A percentile compares a stretch with the other conserved stretches of the same genome.
Conservation (phyloP, 1,140 invertebrate genomes). For the Drosophila yakuba region DNA sequence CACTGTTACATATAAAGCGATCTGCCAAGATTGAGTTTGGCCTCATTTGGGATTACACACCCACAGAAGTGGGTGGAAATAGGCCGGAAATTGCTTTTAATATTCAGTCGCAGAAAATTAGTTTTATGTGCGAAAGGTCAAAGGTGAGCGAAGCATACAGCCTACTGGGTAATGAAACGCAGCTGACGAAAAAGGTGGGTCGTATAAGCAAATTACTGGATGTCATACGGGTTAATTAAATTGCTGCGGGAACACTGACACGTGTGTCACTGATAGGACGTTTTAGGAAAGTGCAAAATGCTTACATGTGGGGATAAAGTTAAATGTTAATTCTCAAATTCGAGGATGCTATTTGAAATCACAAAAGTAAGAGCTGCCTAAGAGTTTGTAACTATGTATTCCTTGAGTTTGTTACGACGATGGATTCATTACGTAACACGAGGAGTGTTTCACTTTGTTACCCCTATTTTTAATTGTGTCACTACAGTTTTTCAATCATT, state of each 20-base stretch:
- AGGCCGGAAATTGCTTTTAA: slow-evolving; percentile 52
- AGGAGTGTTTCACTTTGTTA: too few species aligned
- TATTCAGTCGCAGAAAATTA: slow-evolving; percentile 61
- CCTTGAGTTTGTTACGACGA: too few species aligned
- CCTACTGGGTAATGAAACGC: slow-evolving; percentile 2
- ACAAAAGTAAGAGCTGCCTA: background rate
- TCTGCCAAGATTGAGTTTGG: slow-evolving; percentile 51
- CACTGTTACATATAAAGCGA: slow-evolving; percentile 41
- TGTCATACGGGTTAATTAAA: slow-evolving; percentile 54
- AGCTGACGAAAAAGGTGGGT: slow-evolving; percentile 17
- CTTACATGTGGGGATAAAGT: slow-evolving; percentile 8
- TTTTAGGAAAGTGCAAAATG: slow-evolving; percentile 21
- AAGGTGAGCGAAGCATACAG: slow-evolving; percentile 15
- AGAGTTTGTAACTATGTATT: too few species aligned
- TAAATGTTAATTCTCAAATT: background rate
- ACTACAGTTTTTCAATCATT: background rate
- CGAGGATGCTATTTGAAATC: too few species aligned
- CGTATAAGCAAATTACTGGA: slow-evolving; percentile 49
- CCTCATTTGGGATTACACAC: slow-evolving; percentile 56
- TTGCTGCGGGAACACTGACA: slow-evolving; percentile 33
- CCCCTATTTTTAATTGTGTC: too few species aligned
- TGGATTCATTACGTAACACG: too few species aligned
- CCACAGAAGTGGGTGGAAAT: too few species aligned
- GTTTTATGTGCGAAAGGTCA: slow-evolving; percentile 51
- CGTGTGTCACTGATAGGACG: slow-evolving; percentile 30